A percentile compares a stretch with the other conserved stretches of the same genome.
Conservation (phyloP, 2,888 invertebrate genomes). For the Agelastica alni region DNA sequence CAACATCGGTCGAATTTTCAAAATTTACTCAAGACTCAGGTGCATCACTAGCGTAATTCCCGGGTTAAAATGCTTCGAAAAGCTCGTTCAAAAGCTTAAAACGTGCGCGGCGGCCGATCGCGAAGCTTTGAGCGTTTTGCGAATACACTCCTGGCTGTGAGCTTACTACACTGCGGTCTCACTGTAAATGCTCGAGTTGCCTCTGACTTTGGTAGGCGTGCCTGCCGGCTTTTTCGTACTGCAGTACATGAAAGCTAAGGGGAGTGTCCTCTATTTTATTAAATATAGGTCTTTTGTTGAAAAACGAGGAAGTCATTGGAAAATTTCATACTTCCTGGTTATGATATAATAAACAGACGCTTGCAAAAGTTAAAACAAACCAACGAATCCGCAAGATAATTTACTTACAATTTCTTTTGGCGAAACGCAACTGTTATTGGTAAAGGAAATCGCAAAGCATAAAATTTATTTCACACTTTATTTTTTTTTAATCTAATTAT, state of each 20-base stretch:
- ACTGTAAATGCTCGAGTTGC: conserved; percentile 16
- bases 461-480: no score
- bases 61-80: conserved; percentile 41
- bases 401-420: no score
- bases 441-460: no score
- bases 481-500: no score
- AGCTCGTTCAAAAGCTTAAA: conserved; percentile 41
- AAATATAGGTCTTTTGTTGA: conserved; percentile 9
- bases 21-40: conserved; percentile 10
- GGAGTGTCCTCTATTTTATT: conserved; percentile 18
- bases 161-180: conserved; percentile 23
- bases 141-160: conserved; percentile 14
- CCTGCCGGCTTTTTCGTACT: conserved; percentile 35
- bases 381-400: no score
- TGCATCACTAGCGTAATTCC: conserved; percentile 43
- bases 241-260: conserved; percentile 37
- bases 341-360: no score
- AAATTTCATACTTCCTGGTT: not conserved
- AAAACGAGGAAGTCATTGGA: conserved; percentile 5
- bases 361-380: no score
- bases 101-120: conserved; percentile 38
- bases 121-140: conserved; percentile 16
- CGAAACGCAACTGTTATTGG: no score
- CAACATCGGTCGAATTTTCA: conserved; percentile 6
- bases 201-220: conserved; percentile 38